phyloP scores from a whole-genome alignment of 2,113 vertebrate species.

The Microtus ochrogaster region DNA sequence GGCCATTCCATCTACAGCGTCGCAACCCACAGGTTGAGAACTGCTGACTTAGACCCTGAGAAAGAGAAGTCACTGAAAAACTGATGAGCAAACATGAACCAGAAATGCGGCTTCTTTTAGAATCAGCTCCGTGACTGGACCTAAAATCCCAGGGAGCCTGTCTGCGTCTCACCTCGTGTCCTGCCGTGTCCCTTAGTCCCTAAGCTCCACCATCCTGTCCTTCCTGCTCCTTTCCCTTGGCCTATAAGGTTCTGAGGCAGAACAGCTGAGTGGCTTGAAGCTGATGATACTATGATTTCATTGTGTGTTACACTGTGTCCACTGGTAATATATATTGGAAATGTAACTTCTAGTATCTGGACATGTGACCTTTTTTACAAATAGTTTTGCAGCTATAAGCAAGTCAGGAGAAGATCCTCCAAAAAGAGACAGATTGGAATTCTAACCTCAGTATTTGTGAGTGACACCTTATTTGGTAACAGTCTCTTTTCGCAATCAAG shows the following conservation, averaged over 20 bases:
- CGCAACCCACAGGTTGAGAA: not conserved
- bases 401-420: not conserved
- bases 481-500: not conserved
- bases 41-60: not conserved
- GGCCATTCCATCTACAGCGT: not conserved
- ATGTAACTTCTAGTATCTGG: not conserved
- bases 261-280: not conserved
- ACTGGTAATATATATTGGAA: not conserved
- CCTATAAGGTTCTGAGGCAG: not conserved
- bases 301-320: not conserved
- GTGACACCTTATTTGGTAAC: not conserved
- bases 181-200: not conserved
- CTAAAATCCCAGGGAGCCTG: rapidly evolving
- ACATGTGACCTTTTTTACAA: not conserved
- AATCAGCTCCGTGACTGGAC: not conserved
- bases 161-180: not conserved
- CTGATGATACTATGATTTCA: not conserved
- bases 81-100: not conserved
- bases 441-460: not conserved
- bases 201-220: not conserved
- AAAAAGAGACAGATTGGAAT: not conserved
- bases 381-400: not conserved
- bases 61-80: not conserved
- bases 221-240: not conserved
- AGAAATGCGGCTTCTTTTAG: not conserved